These are phyloP conservation scores for Bembecia ichneumoniformis DNA, from an alignment of 2,888 invertebrate genomes.

Conservation along the genomic window DNA sequence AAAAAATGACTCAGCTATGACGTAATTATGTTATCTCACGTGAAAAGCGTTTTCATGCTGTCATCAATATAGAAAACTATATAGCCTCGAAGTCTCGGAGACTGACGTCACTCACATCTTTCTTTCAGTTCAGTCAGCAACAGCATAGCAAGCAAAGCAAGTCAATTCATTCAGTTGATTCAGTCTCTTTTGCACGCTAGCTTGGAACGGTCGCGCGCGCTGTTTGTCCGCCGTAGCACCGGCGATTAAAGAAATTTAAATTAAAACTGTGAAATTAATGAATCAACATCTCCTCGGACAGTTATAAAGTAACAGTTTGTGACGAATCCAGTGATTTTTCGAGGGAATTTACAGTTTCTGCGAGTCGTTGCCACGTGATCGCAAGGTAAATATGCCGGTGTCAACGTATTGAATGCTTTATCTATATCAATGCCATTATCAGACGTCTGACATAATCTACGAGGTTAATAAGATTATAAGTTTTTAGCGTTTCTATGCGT, in stretches of 20 bases:
- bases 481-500: too few relatives aligned
- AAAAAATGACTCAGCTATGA: not conserved
- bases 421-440: conserved; percentile 2
- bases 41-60: not conserved
- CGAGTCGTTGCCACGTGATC: conserved; percentile 8
- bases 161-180: not conserved
- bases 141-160: too few relatives aligned
- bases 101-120: too few relatives aligned
- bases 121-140: too few relatives aligned
- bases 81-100: too few relatives aligned
- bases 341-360: not conserved
- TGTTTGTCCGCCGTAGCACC: not conserved
- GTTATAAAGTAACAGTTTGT: too few relatives aligned
- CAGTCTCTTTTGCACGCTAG: not conserved
- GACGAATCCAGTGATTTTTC: not conserved
- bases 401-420: not conserved
- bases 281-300: not conserved
- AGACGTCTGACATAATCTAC: conserved; percentile 1
- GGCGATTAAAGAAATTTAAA: not conserved
- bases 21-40: not conserved
- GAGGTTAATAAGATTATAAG: too few relatives aligned
- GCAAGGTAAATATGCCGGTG: conserved; percentile 11
- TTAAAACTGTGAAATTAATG: not conserved
- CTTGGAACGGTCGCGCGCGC: not conserved
- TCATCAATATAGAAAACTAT: not conserved